Base-by-base conservation (phyloP, 2,113 vertebrate species). In the Deroptyus accipitrinus region DNA sequence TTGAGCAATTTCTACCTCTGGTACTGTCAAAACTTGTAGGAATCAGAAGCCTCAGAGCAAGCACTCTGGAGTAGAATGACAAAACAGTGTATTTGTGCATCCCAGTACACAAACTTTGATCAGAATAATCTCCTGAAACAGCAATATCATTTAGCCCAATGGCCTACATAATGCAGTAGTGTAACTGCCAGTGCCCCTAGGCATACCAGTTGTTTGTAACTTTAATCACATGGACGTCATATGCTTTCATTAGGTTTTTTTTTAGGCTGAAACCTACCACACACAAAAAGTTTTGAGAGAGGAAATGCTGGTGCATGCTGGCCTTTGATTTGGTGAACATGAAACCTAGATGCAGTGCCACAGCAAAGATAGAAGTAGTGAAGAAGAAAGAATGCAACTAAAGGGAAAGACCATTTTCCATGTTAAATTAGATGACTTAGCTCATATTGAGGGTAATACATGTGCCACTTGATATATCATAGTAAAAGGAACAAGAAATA, bases 21-120 rank as follows among this genome's bases (percentile, higher is more conserved):
- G 9, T 67, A 62, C 19, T 51, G 6, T 13, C 25, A 80, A 76
- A 91, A 69, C 20, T 41, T 49, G n/a, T 6, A 80, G 63, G 67
- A 72, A 72, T 63, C 48, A 35, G 10, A 14, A 75, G 17, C 48
- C 42, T 87, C 37, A 52, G 61, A 82, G 35, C 30, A 78, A 88
- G 31, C 87, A 27, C 17, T 54, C 30, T 10, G 15, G 23, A 57
- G 23, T 1, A 70, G 61, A 85, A 78, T 0, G 0, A 67, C 68
- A 48, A 46, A 52, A 7, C 15, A 25, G 11, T 17, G n/a, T 44
- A 68, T 13, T 61, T 61, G 13, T 49, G 27, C 61, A 59, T 48
- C 42, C 22, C 33, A 25, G 25, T 51, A n/a, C 5, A 17, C 59
- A 63, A 16, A 5, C 48, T 54, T 35, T 48, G 15, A 39, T 68